A percentile compares a stretch with the other conserved stretches of the same genome.
These are phyloP conservation scores for Threskiornis aethiopicus DNA, from an alignment of 2,797 vertebrate species.

Conservation along the genomic window DNA sequence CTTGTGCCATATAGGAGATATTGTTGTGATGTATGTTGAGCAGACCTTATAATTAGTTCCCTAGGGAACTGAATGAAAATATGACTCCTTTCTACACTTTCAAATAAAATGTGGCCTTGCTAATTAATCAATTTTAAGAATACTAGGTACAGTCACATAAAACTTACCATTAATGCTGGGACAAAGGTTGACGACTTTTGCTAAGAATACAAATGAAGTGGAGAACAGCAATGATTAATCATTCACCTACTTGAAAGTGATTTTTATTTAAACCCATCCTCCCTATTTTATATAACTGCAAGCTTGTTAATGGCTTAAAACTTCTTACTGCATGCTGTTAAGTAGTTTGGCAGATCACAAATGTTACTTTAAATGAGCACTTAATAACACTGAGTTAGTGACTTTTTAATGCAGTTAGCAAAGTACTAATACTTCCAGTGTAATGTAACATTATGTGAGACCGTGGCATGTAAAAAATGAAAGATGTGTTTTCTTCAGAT, in stretches of 20 bases:
- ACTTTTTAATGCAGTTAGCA: background rate
- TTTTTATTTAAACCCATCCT: conserved; percentile 35
- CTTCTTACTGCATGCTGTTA: background rate
- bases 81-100: conserved; percentile 4
- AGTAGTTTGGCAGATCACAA: conserved; percentile 26
- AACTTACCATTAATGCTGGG: conserved; percentile 3
- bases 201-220: background rate
- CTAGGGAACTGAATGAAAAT: conserved; percentile 39
- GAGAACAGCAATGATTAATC: conserved; percentile 40
- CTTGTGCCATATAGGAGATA: conserved; percentile 5
- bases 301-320: conserved; percentile 25
- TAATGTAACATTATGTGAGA: background rate
- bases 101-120: conserved; percentile 27
- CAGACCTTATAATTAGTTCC: conserved; percentile 47
- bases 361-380: conserved; percentile 7
- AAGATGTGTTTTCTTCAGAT: background rate
- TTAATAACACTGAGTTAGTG: conserved; percentile 2
- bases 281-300: background rate
- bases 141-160: conserved; percentile 6
- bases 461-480: background rate
- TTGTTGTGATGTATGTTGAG: conserved; percentile 14
- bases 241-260: background rate
- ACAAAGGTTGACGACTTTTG: conserved; percentile 37
- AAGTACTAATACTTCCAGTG: background rate
- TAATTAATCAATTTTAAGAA: conserved; percentile 55